Percentiles rank a stretch among this genome's conserved stretches.
phyloP scores from a whole-genome alignment of 1,140 invertebrate genomes.

The Helicoverpa armigera region DNA sequence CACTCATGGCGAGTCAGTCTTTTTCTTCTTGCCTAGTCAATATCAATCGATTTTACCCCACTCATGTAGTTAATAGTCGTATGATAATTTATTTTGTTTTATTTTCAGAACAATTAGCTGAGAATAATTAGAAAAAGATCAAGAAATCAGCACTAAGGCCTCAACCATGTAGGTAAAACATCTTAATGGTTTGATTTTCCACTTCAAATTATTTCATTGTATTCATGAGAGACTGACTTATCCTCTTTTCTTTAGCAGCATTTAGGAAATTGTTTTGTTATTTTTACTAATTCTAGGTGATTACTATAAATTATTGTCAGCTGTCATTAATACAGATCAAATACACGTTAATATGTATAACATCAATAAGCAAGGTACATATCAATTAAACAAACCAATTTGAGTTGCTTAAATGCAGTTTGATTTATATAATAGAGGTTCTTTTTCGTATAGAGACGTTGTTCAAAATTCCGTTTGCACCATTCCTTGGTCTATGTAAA shows the following conservation, averaged over 20 bases:
- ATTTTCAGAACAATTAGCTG: slow-evolving; percentile 73
- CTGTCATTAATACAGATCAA: slow-evolving; percentile 53
- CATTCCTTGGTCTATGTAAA: slow-evolving; percentile 47
- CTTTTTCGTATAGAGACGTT: slow-evolving; percentile 83
- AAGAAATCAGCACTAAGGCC: slow-evolving; percentile 57
- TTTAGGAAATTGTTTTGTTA: slow-evolving; percentile 83
- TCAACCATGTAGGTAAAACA: slow-evolving; percentile 73
- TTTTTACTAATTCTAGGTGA: slow-evolving; percentile 71
- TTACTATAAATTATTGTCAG: slow-evolving; percentile 61
- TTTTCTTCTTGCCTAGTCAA: background rate
- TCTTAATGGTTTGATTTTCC: slow-evolving; percentile 75
- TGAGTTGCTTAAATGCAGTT: slow-evolving; percentile 66
- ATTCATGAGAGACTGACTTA: slow-evolving; percentile 84
- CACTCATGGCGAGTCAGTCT: background rate
- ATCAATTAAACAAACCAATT: slow-evolving; percentile 75
- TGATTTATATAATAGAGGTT: slow-evolving; percentile 75
- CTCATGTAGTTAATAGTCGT: too few relatives aligned
- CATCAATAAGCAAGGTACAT: slow-evolving; percentile 77
- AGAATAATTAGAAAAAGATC: slow-evolving; percentile 57
- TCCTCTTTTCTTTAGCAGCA: slow-evolving; percentile 82
- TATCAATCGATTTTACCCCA: too few relatives aligned
- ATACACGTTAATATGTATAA: slow-evolving; percentile 61
- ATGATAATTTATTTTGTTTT: slow-evolving; percentile 24
- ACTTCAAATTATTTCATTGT: slow-evolving; percentile 76
- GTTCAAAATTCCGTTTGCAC: slow-evolving; percentile 80